phyloP scores from a whole-genome alignment of 2,888 invertebrate genomes.

The Drosophila merina region DNA sequence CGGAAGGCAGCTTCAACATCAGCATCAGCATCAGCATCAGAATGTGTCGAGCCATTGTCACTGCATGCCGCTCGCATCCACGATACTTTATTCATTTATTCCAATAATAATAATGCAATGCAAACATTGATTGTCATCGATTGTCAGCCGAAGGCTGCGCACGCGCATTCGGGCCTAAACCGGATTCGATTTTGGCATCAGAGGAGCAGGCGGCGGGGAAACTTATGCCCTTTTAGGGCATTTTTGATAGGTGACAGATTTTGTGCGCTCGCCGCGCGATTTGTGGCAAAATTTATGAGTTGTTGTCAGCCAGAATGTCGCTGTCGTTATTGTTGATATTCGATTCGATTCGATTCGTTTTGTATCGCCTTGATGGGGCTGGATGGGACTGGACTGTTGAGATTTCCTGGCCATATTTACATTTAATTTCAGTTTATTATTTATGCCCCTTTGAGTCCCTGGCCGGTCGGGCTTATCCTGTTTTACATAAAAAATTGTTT shows the following conservation, averaged over 20 bases:
- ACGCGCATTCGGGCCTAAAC: slow-evolving; percentile 56
- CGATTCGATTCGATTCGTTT: not conserved
- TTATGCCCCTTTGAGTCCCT: slow-evolving; percentile 47
- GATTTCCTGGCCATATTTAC: slow-evolving; percentile 60
- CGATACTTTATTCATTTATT: slow-evolving; percentile 82
- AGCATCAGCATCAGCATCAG: slow-evolving; percentile 40
- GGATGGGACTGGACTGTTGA: slow-evolving; percentile 21
- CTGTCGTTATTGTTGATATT: slow-evolving; percentile 29
- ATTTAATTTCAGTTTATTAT: slow-evolving; percentile 72
- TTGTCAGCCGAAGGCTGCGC: slow-evolving; percentile 69
- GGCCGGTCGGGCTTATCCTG: slow-evolving; percentile 17
- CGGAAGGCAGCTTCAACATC: slow-evolving; percentile 37
- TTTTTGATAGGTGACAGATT: slow-evolving; percentile 83
- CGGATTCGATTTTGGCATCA: slow-evolving; percentile 7
- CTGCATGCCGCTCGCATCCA: slow-evolving; percentile 71
- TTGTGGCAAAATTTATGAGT: slow-evolving; percentile 80
- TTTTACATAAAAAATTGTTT: slow-evolving; percentile 62
- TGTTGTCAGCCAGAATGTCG: slow-evolving; percentile 54
- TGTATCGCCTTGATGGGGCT: slow-evolving; percentile 4
- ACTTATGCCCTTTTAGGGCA: slow-evolving; percentile 82
- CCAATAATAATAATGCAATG: slow-evolving; percentile 83
- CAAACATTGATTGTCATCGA: slow-evolving; percentile 83
- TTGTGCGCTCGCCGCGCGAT: slow-evolving; percentile 66
- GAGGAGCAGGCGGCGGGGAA: slow-evolving; percentile 10
- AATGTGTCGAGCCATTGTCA: slow-evolving; percentile 77